Conservation (phyloP, 1,140 invertebrate species). For the Bombus huntii region DNA sequence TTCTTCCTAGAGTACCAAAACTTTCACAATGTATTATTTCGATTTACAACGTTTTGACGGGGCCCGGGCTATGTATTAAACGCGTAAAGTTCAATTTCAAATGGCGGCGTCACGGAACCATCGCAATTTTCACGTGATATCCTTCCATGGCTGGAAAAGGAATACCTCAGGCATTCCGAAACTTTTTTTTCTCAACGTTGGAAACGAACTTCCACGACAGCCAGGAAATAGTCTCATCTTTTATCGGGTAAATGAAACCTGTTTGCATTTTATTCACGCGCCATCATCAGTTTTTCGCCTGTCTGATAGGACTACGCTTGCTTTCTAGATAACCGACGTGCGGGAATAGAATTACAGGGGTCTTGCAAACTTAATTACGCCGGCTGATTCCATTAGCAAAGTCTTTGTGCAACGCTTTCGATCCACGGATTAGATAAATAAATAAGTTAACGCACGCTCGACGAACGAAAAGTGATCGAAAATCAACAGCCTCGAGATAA, state of each 20-base stretch:
- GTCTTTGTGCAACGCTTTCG: conserved; percentile 8
- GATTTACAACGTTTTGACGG: conserved; percentile 3
- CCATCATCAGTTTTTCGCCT: conserved; percentile 11
- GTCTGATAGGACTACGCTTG: not conserved
- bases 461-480: not conserved
- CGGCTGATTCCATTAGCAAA: conserved; percentile 32
- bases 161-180: not conserved
- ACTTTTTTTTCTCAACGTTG: not conserved
- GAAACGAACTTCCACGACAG: not conserved
- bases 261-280: conserved; percentile 20
- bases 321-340: conserved; percentile 1
- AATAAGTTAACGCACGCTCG: conserved; percentile 14
- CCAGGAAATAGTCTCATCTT: not conserved
- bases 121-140: not conserved
- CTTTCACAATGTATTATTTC: not conserved
- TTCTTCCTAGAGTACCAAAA: not conserved
- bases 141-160: not conserved
- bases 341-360: conserved; percentile 26
- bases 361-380: conserved; percentile 45
- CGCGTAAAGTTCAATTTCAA: conserved; percentile 11
- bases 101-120: not conserved
- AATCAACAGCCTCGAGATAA: not conserved
- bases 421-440: conserved; percentile 25
- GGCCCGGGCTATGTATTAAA: not conserved
- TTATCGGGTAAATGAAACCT: not conserved